Evolutionary conservation across 2,888 invertebrate species (phyloP), one percentile per base, ranked within the genome.

Genomic region (Pinctada fucata): DNA sequence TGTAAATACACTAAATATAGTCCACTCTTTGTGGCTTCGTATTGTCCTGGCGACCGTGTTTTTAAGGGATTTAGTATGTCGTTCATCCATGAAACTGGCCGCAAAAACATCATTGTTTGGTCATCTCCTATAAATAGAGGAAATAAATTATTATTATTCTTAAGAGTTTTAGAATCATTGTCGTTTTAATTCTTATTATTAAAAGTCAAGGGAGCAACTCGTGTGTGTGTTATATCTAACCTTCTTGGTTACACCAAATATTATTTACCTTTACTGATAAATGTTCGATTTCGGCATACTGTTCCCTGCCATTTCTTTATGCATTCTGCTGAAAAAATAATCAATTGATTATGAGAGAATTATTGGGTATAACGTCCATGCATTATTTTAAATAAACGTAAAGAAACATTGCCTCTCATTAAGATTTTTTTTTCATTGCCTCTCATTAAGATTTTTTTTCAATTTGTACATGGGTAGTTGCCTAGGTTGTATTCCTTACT

Each of bases 281-380:
- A 78, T 5, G 78, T 78, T n/a, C 73, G 67, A 51, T 78, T 78
- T 63, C 78, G 45, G 49, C 78, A 78, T 3, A 78, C 63, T 47
- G 45, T 78, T 1, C 78, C 78, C 5, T 78, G 58, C 78, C 78
- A 78, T 45, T n/a, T 68, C 8, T 8, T 3, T 6, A 67, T 78
- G n/a, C 78, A 78, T n/a, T 31, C 48, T 13, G 31, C 75, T 75
- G 51, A 52, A 50, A 75, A 50, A 74, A 31, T 31, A 31, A 31
- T 31, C 31, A 66, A 6, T 16, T 13, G 66, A n/a, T 66, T 13
- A 31, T 6, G 4, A 13, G n/a, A 10, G 6, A 13, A 66, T 16
- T 66, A 31, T 66, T 13, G 31, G 6, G 31, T 66, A 66, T 16
- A n/a, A 66, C 31, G 5, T 66, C 31, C 10, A 5, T 13, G 31